Percentiles rank a stretch among this genome's conserved stretches.
phyloP scores from a whole-genome alignment of 2,797 vertebrate genomes.

The Alectoris magna region DNA sequence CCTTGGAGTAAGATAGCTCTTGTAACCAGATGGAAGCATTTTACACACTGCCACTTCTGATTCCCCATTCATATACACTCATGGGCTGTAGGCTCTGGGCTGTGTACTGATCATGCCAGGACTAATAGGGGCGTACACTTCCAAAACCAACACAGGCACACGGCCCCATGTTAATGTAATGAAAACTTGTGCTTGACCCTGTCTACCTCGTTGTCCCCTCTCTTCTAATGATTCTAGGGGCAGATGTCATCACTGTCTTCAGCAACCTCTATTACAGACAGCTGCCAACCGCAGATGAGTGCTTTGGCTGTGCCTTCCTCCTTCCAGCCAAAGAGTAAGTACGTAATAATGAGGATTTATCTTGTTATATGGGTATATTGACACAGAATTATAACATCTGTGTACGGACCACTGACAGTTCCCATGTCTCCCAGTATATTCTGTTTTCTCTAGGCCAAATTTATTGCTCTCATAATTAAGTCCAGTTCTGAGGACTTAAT shows the following conservation, averaged over 20 bases:
- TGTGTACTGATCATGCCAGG: not conserved
- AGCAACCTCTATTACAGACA: conserved; percentile 4
- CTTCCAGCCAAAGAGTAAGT: not conserved
- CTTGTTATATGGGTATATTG: conserved; percentile 5
- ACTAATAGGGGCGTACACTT: conserved; percentile 20
- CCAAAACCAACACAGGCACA: not conserved
- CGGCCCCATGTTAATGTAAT: not conserved
- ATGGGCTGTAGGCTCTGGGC: not conserved
- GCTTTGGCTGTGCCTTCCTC: not conserved
- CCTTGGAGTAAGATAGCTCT: not conserved
- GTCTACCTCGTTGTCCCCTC: not conserved
- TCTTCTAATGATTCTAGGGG: not conserved
- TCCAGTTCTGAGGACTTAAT: conserved; percentile 28
- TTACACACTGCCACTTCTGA: not conserved
- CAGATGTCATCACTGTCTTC: not conserved
- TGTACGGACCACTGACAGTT: conserved; percentile 14
- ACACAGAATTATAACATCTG: conserved; percentile 39
- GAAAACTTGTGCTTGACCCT: not conserved
- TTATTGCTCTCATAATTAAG: conserved; percentile 57
- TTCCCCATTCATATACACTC: conserved; percentile 27
- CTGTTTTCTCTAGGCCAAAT: conserved; percentile 54
- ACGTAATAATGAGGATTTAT: not conserved
- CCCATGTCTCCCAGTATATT: conserved; percentile 28
- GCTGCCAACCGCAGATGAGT: conserved; percentile 9
- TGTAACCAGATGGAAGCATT: conserved; percentile 18